Evolutionary conservation across 2,888 invertebrate species (phyloP), one percentile per base, ranked within the genome.

Genomic region (Epinotia nisella): DNA sequence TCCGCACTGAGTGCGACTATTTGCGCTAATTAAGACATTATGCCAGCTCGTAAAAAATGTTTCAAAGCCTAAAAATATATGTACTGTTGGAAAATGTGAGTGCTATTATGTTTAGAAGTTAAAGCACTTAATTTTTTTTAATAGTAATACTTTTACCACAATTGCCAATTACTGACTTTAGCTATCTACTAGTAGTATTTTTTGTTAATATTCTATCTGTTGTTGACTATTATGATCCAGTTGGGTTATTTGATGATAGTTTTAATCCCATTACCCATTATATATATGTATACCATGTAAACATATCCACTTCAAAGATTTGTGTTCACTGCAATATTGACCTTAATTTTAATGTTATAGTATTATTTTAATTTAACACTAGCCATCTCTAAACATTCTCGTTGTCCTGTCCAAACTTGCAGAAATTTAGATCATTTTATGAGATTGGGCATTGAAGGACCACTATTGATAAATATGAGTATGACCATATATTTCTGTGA

Each of bases 1-100:
- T 49, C 19, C 24, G 58, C 58, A 58, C 58, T 49, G 35, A 51
- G 19, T 60, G 59, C n/a, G 39, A 60, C 41, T 39, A 10, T 21
- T 58, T 45, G 56, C 45, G 35, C 58, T 73, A 68, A 68, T 73
- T 68, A 64, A 53, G 56, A 56, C 41, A 15, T 56, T 62, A 62
- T 29, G 21, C 24, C 29, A 21, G 5, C 41, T 2, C 41, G 49
- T 65, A 35, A 60, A 24, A 61, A 60, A 61, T 35, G 35, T 9
- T 55, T 4, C 15, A 7, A 11, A 49, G 1, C 1, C 10, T 24
- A 10, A 24, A n/a, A 51, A 64, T 58, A n/a, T n/a, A n/a, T n/a
- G n/a, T 24, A 24, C 13, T 51, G 51, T 29, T 29, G 29, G 29
- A 5, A 29, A 64, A 49, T n/a, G 29, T 21, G 29, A 3, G 21